Evolutionary conservation across 2,113 vertebrate species (phyloP), one percentile per base, ranked within the genome.

Genomic region (Lepisosteus oculatus): DNA sequence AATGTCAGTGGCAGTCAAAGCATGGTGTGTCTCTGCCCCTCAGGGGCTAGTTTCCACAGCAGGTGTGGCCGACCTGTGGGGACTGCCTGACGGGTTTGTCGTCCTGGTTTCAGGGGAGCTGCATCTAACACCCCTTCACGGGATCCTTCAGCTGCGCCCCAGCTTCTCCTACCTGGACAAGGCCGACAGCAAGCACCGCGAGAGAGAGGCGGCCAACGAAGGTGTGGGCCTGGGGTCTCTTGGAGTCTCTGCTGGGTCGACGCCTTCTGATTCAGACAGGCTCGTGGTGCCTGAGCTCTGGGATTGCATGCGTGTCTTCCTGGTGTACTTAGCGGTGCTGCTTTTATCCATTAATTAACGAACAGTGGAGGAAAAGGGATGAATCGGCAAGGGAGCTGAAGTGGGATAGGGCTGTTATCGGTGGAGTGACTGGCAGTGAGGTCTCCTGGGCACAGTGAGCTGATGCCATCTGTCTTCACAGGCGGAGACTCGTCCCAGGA

Each of bases 401-500:
- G 29, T 43, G 9, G 12, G 47, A 9, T 51, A 9, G 43, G 13
- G n/a, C 7, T 61, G 43, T 41, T 8, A n/a, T 12, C 14, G 55
- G 29, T 4, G 29, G 42, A 43, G 3, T 13, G 1, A 8, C 12
- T 13, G 3, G 3, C 14, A 41, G 11, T 43, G 67, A 56, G 6
- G 45, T 14, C 4, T 42, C 2, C 44, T 13, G 13, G 13, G 56
- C 57, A 51, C 41, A 17, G 44, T 56, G n/a, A 14, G 67, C 41
- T 15, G n/a, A 13, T 72, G 0, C 14, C 70, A 76, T 63, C 17
- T 66, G 69, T 56, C 63, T 64, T 81, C 43, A 12, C 84, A 98
- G 96, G 93, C 41, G 97, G 97, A 74, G 97, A 98, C 80, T 99
- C 97, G 45, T 99, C 97, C 0, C 97, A 99, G 84, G 97, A 99